Evolutionary conservation across 1,140 invertebrate species (phyloP).

Genomic region (Zaprionus tsacasi): DNA sequence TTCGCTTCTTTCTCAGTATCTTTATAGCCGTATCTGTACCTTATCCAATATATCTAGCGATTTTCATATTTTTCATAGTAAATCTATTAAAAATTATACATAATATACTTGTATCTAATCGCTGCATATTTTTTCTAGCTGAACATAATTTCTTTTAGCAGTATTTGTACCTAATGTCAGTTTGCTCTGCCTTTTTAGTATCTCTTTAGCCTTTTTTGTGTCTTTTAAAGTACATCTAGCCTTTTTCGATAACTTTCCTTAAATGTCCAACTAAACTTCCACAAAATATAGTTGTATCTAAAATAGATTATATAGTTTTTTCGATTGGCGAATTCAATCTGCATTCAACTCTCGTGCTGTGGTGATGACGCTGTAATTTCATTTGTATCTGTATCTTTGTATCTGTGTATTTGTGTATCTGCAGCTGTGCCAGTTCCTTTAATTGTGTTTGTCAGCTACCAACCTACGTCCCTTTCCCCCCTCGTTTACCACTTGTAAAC

Average conservation of each 20-base stretch:
- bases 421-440: constrained; percentile 11
- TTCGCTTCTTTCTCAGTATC: not conserved
- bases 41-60: not conserved
- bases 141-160: too few relatives aligned
- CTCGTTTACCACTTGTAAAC: not conserved
- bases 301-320: not conserved
- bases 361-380: not conserved
- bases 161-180: too few relatives aligned
- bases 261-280: not conserved
- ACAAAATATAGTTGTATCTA: not conserved
- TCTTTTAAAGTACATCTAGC: not conserved
- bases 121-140: not conserved
- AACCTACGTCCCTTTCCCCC: not conserved
- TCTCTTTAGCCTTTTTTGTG: not conserved
- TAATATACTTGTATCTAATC: not conserved
- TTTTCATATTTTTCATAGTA: too few relatives aligned
- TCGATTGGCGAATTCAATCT: not conserved
- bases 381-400: not conserved
- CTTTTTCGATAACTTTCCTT: too few relatives aligned
- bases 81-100: too few relatives aligned
- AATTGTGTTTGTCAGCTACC: constrained; percentile 9
- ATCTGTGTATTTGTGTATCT: not conserved
- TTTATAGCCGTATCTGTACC: not conserved
- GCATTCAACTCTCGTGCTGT: not conserved
- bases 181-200: not conserved